Evolutionary conservation across 2,113 vertebrate genomes (phyloP).

Genomic region (Actinemys pallida): DNA sequence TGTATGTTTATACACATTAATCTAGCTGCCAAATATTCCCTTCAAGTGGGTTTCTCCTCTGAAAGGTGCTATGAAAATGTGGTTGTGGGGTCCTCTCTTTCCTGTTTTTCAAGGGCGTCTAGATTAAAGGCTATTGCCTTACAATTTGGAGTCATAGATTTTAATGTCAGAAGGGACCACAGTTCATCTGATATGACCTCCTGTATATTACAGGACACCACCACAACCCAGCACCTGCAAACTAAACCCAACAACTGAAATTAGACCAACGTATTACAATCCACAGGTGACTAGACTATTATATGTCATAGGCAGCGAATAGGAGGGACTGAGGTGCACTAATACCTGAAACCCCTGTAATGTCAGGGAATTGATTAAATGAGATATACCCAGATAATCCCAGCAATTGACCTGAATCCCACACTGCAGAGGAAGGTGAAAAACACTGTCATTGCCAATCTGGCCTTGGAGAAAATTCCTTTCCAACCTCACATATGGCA

Average conservation of each 20-base stretch:
- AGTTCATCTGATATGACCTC: neutral
- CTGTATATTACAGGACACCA: neutral
- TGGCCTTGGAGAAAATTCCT: neutral
- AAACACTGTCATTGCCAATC: neutral
- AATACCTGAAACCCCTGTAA: neutral
- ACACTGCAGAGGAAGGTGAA: neutral
- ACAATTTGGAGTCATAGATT: too few relatives aligned
- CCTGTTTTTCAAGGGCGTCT: neutral
- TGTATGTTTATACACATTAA: neutral
- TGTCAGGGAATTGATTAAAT: neutral
- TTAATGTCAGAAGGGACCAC: neutral
- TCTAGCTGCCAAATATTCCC: neutral
- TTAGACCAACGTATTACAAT: neutral
- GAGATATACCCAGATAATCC: neutral
- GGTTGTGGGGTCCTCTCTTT: neutral
- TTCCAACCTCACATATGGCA: neutral
- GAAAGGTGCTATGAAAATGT: neutral
- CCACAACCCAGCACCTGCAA: neutral
- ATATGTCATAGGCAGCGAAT: neutral
- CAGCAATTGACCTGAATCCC: neutral
- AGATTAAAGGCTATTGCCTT: neutral
- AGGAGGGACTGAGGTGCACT: neutral
- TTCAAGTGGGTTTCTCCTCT: neutral
- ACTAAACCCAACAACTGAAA: neutral
- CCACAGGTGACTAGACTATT: neutral